Percentiles rank a stretch among this genome's conserved stretches.
Conservation (phyloP, 1,140 invertebrate species). For the Caenorhabditis tropicalis region DNA sequence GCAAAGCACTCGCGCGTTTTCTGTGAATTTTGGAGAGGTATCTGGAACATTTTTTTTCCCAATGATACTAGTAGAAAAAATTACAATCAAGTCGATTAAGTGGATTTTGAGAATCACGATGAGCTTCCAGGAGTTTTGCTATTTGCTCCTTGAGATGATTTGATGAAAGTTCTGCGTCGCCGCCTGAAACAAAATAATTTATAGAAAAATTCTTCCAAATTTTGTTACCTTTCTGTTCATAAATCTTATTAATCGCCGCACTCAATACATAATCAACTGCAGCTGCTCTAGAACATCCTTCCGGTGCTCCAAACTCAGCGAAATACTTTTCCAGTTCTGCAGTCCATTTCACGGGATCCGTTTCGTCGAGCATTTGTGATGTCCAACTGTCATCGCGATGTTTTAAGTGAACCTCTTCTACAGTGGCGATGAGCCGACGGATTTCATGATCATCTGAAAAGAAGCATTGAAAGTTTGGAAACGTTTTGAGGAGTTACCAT, state of each 20-base stretch:
- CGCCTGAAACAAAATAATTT: background rate
- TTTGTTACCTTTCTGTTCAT: slow-evolving; percentile 17
- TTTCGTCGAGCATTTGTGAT: slow-evolving; percentile 30
- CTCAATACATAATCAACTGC: background rate
- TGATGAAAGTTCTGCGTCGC: background rate
- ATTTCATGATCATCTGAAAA: slow-evolving; percentile 38
- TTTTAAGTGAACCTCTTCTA: slow-evolving; percentile 35
- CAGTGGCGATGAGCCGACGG: background rate
- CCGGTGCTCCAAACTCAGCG: background rate
- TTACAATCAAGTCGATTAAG: slow-evolving; percentile 32
- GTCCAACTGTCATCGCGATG: slow-evolving; percentile 12
- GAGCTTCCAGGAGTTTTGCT: background rate
- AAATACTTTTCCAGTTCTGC: slow-evolving; percentile 17
- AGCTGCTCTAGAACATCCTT: background rate
- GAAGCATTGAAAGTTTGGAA: background rate
- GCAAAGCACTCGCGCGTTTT: background rate
- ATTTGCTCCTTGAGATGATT: background rate
- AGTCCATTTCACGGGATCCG: background rate
- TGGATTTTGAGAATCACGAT: slow-evolving; percentile 8
- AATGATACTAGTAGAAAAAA: background rate
- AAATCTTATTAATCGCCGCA: slow-evolving; percentile 17
- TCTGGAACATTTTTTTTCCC: background rate
- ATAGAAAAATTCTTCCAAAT: too few relatives aligned
- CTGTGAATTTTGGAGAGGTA: background rate
- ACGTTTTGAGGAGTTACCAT: background rate